These are phyloP conservation scores for Linnaemya vulpina DNA, from an alignment of 2,888 invertebrate genomes.

Conservation along the genomic window DNA sequence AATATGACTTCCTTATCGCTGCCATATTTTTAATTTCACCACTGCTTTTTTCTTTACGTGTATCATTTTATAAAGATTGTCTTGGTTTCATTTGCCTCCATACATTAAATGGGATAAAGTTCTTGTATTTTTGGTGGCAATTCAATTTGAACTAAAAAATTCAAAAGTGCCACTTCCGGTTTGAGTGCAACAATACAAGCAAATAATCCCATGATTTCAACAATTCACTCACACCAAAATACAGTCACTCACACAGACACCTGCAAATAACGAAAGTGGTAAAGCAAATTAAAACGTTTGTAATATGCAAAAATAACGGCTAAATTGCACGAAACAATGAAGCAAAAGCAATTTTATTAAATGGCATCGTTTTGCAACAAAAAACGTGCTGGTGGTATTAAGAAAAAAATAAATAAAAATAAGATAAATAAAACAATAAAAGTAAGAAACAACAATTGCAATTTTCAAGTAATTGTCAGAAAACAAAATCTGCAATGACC, in stretches of 20 bases:
- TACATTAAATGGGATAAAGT: constrained; percentile 11
- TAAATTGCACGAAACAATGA: constrained; percentile 58
- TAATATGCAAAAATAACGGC: constrained; percentile 60
- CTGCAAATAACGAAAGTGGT: constrained; percentile 12
- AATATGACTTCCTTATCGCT: too few relatives aligned
- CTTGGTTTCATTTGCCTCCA: not conserved
- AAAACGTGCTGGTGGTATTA: not conserved
- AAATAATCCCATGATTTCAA: constrained; percentile 49
- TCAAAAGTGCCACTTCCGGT: constrained; percentile 70
- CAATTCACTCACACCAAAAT: constrained; percentile 5
- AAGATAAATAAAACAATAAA: too few relatives aligned
- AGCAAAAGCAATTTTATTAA: constrained; percentile 69
- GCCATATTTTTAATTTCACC: not conserved
- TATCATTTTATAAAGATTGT: not conserved
- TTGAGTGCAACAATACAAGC: constrained; percentile 55
- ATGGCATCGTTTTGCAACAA: constrained; percentile 61
- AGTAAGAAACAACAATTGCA: constrained; percentile 57
- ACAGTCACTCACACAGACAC: not conserved
- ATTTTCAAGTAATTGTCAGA: constrained; percentile 67
- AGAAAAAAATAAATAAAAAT: not conserved
- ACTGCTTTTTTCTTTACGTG: constrained; percentile 3
- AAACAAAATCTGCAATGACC: constrained; percentile 69
- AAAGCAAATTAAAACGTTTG: constrained; percentile 35
- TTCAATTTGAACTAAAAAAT: constrained; percentile 68
- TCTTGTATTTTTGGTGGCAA: constrained; percentile 53